Base-by-base conservation (phyloP, 2,113 vertebrate species). In the Psilopogon haemacephalus region DNA sequence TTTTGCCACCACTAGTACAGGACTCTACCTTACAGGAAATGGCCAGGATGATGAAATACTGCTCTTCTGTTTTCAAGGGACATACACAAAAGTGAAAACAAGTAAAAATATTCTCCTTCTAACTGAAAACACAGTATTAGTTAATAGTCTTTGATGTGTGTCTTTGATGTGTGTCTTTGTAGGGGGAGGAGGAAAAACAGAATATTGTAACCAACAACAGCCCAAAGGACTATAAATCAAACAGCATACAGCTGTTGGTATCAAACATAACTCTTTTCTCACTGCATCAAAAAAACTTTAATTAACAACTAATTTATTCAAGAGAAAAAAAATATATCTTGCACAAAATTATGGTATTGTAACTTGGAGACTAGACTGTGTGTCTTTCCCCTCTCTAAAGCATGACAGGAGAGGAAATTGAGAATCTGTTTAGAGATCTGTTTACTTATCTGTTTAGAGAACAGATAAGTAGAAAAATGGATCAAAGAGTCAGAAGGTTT, bases 231-330 rank as follows among this genome's bases (percentile, higher is more conserved):
- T 54, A 93, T 89, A 96, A 95, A 96, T 97, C 92, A 92, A 97
- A 96, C 50, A 96, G 76, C 79, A 92, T 94, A 95, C 56, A 93
- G 94, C 89, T 94, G 92, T 88, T 92, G 63, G 73, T 95, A 95
- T 91, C 95, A 96, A 96, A 93, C 81, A 92, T 32, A 90, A 76
- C 84, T 89, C 76, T 60, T 84, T 91, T 91, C 0, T 4, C 59
- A 95, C 83, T 90, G 96, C 95, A 97, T 97, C 92, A 97, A 97
- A 97, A 97, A 97, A 96, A 60, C 94, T 97, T 95, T 97, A 92
- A 97, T 97, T 97, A 97, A 96, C 96, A 97, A 95, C 82, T 92
- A 95, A 97, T 97, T 97, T 97, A 97, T 96, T 84, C 94, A 89
- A 91, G 69, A 83, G 37, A 60, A 79, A 90, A 95, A 95, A 84